Conservation (phyloP, 2,113 vertebrate genomes). For the Mixornis gularis region DNA sequence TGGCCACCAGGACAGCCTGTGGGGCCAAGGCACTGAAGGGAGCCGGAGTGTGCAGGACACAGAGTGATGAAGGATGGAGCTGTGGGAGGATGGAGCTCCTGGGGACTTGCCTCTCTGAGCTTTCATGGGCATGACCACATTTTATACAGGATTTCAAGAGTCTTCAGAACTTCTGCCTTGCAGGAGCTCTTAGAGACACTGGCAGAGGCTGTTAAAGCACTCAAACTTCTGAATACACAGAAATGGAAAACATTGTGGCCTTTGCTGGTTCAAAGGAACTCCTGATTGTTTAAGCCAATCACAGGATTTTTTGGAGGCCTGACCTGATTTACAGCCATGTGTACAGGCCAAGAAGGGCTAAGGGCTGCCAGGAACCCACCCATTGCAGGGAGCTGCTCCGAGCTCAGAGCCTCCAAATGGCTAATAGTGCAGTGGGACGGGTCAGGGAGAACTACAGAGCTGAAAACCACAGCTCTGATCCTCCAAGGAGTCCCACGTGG, state of each 20-base stretch:
- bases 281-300: background rate
- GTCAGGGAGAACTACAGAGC: background rate
- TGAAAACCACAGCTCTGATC: background rate
- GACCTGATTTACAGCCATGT: background rate
- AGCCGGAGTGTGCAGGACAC: rapidly evolving
- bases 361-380: background rate
- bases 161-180: background rate
- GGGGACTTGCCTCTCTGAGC: background rate
- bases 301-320: background rate
- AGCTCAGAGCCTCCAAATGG: background rate
- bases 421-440: background rate
- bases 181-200: rapidly evolving
- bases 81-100: background rate
- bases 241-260: background rate
- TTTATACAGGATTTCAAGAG: background rate
- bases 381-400: background rate
- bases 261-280: background rate
- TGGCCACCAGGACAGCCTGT: background rate
- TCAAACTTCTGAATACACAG: background rate
- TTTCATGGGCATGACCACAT: rapidly evolving
- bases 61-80: background rate
- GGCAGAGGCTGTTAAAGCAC: background rate
- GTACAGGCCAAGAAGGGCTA: background rate
- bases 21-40: background rate
- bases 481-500: background rate